Evolutionary conservation across 1,140 invertebrate species (phyloP).

Genomic region (Bicyclus anynana): DNA sequence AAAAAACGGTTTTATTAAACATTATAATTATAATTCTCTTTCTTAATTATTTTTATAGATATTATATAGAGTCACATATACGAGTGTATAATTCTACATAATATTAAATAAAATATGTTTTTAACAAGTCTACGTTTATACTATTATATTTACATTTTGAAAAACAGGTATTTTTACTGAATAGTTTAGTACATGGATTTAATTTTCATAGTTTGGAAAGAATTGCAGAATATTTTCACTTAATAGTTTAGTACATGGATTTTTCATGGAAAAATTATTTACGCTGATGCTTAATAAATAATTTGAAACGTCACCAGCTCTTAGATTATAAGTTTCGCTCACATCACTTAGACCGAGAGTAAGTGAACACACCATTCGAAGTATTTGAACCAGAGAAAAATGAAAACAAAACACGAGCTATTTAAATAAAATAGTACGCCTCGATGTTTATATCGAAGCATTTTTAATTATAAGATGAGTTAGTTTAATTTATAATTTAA

Average conservation of each 20-base stretch:
- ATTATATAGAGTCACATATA: no score
- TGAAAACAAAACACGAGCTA: neutral
- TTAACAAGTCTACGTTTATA: no score
- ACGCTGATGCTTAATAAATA: neutral
- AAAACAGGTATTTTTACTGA: no score
- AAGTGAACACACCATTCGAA: neutral
- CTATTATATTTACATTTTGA: no score
- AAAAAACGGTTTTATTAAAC: neutral
- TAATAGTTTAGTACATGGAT: no score
- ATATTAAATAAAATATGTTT: no score
- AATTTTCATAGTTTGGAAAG: no score
- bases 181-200: no score
- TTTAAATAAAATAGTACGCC: slow-evolving; percentile 4
- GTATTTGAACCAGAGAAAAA: neutral
- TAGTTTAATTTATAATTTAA: slow-evolving; percentile 8
- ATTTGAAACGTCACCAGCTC: neutral
- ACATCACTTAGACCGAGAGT: slow-evolving; percentile 1
- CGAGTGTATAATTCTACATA: no score
- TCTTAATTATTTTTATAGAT: no score
- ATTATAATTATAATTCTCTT: no score
- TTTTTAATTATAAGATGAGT: slow-evolving; percentile 12
- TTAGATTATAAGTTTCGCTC: slow-evolving; percentile 14
- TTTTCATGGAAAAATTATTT: neutral
- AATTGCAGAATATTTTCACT: no score
- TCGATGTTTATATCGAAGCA: neutral